Base-by-base conservation (phyloP, 2,888 invertebrate genomes). In the Brachycybe producta region DNA sequence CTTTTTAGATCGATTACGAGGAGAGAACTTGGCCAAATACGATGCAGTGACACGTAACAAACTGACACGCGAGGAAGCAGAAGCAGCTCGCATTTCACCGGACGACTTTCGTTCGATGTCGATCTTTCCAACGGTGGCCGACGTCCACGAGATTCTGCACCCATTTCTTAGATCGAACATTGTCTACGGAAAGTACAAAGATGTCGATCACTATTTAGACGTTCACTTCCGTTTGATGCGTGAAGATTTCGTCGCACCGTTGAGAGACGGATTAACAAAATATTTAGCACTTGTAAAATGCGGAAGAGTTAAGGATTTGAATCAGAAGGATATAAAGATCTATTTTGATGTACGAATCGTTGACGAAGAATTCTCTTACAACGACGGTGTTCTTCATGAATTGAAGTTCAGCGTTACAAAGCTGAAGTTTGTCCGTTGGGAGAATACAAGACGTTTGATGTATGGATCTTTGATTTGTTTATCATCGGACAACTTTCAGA, bases 191-290 rank as follows among this genome's bases (percentile, higher is more conserved):
- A 69, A 72, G 0, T 86, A 82, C 62, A 61, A 69, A 1, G 72
- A 71, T 60, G 70, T 79, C 1, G 73, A 79, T 40, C 77, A 84
- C 60, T 90, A 90, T 62, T 68, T 90, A 21, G 81, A 83, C 58
- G 70, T 79, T n/a, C 86, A 86, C 57, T 84, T 84, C 61, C 73
- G 80, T 32, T 68, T 87, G 30, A 62, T 88, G 43, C 68, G 84
- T 28, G 85, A 88, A 68, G 88, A 90, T 65, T 85, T 82, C 61
- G 73, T 84, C 28, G 71, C 73, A 17, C 83, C 87, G 1, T 63
- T 90, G 23, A 68, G 82, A 30, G 73, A 78, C 60, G 82, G 80
- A 53, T 73, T 83, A 63, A 62, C 63, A 56, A 70, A 72, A 61
- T 77, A n/a, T n/a, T n/a, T n/a, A n/a, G n/a, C n/a, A n/a, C n/a